phyloP scores from a whole-genome alignment of 2,797 vertebrate species.

The Smutsia temminckii region DNA sequence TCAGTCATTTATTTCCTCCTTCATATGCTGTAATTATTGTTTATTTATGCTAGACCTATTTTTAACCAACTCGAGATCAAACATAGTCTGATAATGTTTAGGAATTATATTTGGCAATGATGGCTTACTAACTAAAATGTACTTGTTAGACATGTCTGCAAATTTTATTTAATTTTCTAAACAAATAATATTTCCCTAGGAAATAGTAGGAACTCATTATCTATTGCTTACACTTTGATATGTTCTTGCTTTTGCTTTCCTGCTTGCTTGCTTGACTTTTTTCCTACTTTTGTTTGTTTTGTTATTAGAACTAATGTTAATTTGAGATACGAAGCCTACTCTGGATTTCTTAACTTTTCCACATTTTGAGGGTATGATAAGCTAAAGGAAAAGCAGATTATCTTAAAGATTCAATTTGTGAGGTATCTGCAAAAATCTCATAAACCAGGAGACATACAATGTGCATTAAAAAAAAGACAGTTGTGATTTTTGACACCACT shows the following conservation, averaged over 20 bases:
- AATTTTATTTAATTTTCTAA: background rate
- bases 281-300: background rate
- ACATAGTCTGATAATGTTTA: background rate
- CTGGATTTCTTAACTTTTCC: background rate
- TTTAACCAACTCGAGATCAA: background rate
- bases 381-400: background rate
- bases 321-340: background rate
- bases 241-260: background rate
- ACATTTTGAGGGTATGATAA: background rate
- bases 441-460: background rate
- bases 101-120: background rate
- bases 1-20: background rate
- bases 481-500: background rate
- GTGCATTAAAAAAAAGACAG: background rate
- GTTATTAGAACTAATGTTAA: background rate
- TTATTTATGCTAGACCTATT: background rate
- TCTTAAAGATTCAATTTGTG: background rate
- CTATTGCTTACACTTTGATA: background rate
- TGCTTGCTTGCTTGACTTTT: background rate
- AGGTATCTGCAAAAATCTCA: background rate
- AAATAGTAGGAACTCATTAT: background rate
- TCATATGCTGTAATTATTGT: background rate
- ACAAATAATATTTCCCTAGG: background rate
- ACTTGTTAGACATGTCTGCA: background rate
- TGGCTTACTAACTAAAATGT: background rate